A percentile compares a stretch with the other conserved stretches of the same genome.
Conservation (phyloP, 2,888 invertebrate species). For the Amphipyra tragopoginis region DNA sequence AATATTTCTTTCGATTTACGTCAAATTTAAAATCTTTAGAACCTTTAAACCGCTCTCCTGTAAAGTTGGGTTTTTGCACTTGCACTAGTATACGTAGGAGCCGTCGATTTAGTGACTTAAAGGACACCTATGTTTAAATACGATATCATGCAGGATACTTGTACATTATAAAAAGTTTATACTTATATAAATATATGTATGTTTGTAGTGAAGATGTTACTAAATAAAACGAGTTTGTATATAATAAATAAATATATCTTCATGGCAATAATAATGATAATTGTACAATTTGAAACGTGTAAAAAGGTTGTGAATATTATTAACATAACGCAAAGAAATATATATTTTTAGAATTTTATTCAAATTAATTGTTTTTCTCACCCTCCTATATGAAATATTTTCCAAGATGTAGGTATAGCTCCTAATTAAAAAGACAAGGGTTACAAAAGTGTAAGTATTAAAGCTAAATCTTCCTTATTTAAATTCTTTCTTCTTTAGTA, state of each 20-base stretch:
- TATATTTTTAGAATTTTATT: conserved; percentile 39
- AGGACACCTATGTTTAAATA: not conserved
- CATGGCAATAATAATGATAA: not conserved
- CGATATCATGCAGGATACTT: conserved; percentile 3
- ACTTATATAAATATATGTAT: conserved; percentile 23
- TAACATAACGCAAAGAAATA: conserved; percentile 21
- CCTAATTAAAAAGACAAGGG: too few species aligned
- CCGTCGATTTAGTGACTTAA: too few species aligned
- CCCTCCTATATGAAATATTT: not conserved
- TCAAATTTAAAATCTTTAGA: too few species aligned
- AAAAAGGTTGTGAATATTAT: conserved; percentile 42
- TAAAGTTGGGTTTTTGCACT: too few species aligned
- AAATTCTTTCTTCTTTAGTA: too few species aligned
- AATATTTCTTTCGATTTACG: too few species aligned
- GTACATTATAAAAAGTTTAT: conserved; percentile 15
- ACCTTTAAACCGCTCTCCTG: too few species aligned
- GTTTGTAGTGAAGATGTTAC: conserved; percentile 7
- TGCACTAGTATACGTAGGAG: too few species aligned
- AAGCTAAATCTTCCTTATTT: too few species aligned
- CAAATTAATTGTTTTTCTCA: conserved; percentile 9
- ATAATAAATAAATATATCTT: conserved; percentile 6
- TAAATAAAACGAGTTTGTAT: conserved; percentile 7
- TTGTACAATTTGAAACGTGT: conserved; percentile 8
- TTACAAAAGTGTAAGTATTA: too few species aligned
- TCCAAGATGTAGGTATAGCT: too few species aligned